Base-by-base conservation (phyloP, 2,113 vertebrate genomes). In the Poecilia latipinna region DNA sequence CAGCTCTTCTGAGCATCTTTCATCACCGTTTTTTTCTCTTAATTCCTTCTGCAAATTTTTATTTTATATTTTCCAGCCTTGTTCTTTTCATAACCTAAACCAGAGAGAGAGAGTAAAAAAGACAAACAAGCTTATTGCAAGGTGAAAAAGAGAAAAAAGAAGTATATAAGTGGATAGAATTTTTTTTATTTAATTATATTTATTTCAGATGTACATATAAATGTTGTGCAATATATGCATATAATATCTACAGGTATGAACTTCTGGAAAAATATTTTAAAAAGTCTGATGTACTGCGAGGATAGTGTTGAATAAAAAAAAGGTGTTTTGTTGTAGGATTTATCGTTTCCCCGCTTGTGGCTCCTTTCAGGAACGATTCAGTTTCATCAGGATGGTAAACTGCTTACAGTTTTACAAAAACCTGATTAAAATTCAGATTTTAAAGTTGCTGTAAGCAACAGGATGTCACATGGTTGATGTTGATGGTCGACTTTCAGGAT, bases 181-280 rank as follows among this genome's bases (percentile, higher is more conserved):
- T 32, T 89, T 86, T 91, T 89, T 48, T 6, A 93, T 93, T 93
- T 84, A 76, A 88, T 78, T 90, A 61, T 83, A 89, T 92, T 93
- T 92, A 91, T 93, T 94, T 92, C 61, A 87, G 78, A 84, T 89
- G 89, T 95, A 92, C 87, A 92, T 91, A 92, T 94, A 90, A 87
- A 90, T 90, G 89, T 91, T 92, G 91, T 92, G 89, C 89, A 91
- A 89, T 92, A 93, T 87, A 90, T 61, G 82, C 87, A 91, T 89
- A 90, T 86, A 82, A 90, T 89, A 90, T 83, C 77, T 89, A 91
- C 83, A 90, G 84, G 85, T 93, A 92, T 91, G 86, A 86, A 90
- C 91, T 90, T 93, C 85, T 75, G 78, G 65, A 90, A 86, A 87
- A 82, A 15, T 70, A 79, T 79, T 88, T 84, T 61, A 71, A 88